phyloP scores from a whole-genome alignment of 2,888 invertebrate species.

The Ecliptopera silaceata region DNA sequence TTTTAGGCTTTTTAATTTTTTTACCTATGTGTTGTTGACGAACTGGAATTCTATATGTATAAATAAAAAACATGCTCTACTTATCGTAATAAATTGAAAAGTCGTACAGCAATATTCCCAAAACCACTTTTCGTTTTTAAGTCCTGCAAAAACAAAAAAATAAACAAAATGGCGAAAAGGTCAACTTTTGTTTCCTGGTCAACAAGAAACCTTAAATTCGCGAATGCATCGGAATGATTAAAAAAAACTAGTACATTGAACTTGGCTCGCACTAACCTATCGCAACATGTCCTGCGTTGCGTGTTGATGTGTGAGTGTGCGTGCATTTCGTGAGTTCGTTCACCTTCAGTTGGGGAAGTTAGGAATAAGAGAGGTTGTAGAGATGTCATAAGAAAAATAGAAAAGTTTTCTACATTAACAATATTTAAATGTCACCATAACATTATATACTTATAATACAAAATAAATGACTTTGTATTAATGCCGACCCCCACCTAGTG shows the following conservation, averaged over 20 bases:
- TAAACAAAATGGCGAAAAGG: slow-evolving; percentile 18
- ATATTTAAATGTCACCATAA: too few relatives aligned
- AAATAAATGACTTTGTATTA: too few relatives aligned
- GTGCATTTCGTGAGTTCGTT: slow-evolving; percentile 81
- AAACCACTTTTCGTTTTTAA: slow-evolving; percentile 24
- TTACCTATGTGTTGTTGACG: too few relatives aligned
- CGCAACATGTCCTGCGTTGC: slow-evolving; percentile 62
- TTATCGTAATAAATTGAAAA: neutral
- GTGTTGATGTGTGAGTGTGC: slow-evolving; percentile 55
- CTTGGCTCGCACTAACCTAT: slow-evolving; percentile 69
- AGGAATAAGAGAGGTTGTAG: slow-evolving; percentile 54
- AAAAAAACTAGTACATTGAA: slow-evolving; percentile 53
- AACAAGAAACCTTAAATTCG: slow-evolving; percentile 9
- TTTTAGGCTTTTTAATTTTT: too few relatives aligned
- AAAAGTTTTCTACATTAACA: too few relatives aligned
- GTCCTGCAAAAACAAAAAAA: slow-evolving; percentile 10
- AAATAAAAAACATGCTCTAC: too few relatives aligned
- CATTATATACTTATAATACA: too few relatives aligned
- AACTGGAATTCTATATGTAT: too few relatives aligned
- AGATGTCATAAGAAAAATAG: slow-evolving; percentile 40
- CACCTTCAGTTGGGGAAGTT: slow-evolving; percentile 82
- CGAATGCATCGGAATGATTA: slow-evolving; percentile 24
- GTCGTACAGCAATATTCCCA: neutral
- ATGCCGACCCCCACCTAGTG: too few relatives aligned
- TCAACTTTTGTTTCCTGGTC: slow-evolving; percentile 19